Conservation (phyloP, 1,140 invertebrate genomes). For the Octopus bimaculoides region DNA sequence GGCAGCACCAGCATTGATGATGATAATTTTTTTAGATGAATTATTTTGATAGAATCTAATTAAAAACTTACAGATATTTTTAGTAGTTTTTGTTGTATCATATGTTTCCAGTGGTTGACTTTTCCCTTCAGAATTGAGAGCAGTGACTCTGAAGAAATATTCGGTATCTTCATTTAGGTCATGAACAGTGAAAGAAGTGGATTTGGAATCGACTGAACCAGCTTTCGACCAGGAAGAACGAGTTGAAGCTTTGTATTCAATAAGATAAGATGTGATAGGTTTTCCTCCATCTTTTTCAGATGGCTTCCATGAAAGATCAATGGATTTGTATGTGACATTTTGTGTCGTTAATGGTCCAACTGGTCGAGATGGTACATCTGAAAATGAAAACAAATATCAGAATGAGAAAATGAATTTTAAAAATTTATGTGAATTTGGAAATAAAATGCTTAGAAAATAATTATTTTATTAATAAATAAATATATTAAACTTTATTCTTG, state of each 20-base stretch:
- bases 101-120: slow-evolving; percentile 75
- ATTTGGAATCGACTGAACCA: slow-evolving; percentile 63
- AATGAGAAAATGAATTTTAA: too few relatives aligned
- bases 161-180: slow-evolving; percentile 73
- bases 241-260: slow-evolving; percentile 86
- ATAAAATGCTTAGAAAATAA: too few relatives aligned
- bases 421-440: too few relatives aligned
- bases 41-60: too few relatives aligned
- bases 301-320: slow-evolving; percentile 91
- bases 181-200: slow-evolving; percentile 62
- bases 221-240: slow-evolving; percentile 69
- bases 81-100: slow-evolving; percentile 88
- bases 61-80: slow-evolving; percentile 82
- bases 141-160: slow-evolving; percentile 93
- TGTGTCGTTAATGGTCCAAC: slow-evolving; percentile 70
- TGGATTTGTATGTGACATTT: slow-evolving; percentile 88
- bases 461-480: too few relatives aligned
- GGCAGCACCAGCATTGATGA: too few relatives aligned
- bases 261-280: slow-evolving; percentile 85
- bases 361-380: slow-evolving; percentile 38
- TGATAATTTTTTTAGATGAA: too few relatives aligned
- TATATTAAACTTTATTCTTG: too few relatives aligned
- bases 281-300: slow-evolving; percentile 96
- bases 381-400: neutral
- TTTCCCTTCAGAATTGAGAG: slow-evolving; percentile 82